Percentiles rank a stretch among this genome's conserved stretches.
Conservation (phyloP, 2,113 vertebrate species). For the Okapia johnstoni region DNA sequence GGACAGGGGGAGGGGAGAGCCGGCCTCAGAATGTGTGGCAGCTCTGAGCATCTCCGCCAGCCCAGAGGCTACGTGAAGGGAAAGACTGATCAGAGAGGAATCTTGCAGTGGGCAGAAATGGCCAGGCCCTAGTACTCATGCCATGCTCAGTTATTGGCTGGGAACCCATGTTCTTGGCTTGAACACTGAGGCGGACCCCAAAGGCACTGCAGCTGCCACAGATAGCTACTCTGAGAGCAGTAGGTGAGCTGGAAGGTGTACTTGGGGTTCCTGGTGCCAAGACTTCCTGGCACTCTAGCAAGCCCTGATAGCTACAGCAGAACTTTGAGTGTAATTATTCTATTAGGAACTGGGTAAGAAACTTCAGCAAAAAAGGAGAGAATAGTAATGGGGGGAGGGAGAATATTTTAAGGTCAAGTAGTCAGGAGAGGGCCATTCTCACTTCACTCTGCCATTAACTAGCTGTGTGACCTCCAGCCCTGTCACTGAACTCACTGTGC, state of each 20-base stretch:
- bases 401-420: not conserved
- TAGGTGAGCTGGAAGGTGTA: not conserved
- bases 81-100: not conserved
- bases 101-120: not conserved
- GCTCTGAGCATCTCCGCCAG: not conserved
- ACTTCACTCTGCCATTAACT: not conserved
- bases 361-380: not conserved
- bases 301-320: not conserved
- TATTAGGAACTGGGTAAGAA: not conserved
- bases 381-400: not conserved
- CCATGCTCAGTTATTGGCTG: accelerated
- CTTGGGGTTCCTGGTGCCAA: not conserved
- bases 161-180: not conserved
- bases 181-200: not conserved
- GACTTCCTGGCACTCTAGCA: not conserved
- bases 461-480: not conserved
- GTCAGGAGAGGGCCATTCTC: not conserved
- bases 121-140: too few species aligned
- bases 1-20: not conserved
- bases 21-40: not conserved
- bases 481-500: not conserved
- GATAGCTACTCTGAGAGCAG: not conserved
- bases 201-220: not conserved
- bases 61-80: not conserved
- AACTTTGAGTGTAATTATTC: not conserved